Evolutionary conservation across 30 jellyfish, hydroid and myxozoan species (phyloP).

Genomic region (Cassiopea andromeda): DNA sequence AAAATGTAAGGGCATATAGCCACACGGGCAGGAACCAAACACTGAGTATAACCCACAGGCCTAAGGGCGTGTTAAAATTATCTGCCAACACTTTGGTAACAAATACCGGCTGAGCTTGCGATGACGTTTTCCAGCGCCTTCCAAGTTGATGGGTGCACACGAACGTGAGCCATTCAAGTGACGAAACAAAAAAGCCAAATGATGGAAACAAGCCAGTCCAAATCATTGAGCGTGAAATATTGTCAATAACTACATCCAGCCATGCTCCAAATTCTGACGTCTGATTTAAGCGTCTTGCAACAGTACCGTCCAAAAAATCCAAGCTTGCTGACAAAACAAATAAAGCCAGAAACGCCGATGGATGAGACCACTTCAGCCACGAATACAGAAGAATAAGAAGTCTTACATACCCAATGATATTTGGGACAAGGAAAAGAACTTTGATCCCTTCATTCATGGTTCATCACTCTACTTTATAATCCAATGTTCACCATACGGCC

Average conservation of each 20-base stretch:
- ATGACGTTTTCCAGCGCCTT: slow-evolving; percentile 66
- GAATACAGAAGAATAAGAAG: background rate
- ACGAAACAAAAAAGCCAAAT: slow-evolving; percentile 62
- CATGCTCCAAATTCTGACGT: slow-evolving; percentile 87
- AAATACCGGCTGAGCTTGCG: slow-evolving; percentile 38
- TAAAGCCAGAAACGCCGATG: slow-evolving; percentile 25
- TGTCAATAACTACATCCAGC: slow-evolving; percentile 82
- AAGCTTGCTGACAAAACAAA: slow-evolving; percentile 41
- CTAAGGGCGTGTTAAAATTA: slow-evolving; percentile 51
- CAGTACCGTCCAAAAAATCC: slow-evolving; percentile 77
- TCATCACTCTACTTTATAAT: background rate
- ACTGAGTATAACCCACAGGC: slow-evolving; percentile 58
- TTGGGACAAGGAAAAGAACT: slow-evolving; percentile 46
- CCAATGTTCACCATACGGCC: background rate
- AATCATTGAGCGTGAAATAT: slow-evolving; percentile 68
- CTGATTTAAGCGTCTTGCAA: slow-evolving; percentile 75
- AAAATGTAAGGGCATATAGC: slow-evolving; percentile 40
- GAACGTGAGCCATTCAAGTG: slow-evolving; percentile 79
- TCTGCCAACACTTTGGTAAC: slow-evolving; percentile 52
- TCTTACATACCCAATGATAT: slow-evolving; percentile 55
- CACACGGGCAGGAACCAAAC: slow-evolving; percentile 73
- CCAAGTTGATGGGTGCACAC: slow-evolving; percentile 83
- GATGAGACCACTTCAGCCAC: slow-evolving; percentile 33
- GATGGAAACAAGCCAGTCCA: slow-evolving; percentile 76
- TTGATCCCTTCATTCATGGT: background rate